phyloP scores from a whole-genome alignment of 2,797 vertebrate species.

The Picus viridis region DNA sequence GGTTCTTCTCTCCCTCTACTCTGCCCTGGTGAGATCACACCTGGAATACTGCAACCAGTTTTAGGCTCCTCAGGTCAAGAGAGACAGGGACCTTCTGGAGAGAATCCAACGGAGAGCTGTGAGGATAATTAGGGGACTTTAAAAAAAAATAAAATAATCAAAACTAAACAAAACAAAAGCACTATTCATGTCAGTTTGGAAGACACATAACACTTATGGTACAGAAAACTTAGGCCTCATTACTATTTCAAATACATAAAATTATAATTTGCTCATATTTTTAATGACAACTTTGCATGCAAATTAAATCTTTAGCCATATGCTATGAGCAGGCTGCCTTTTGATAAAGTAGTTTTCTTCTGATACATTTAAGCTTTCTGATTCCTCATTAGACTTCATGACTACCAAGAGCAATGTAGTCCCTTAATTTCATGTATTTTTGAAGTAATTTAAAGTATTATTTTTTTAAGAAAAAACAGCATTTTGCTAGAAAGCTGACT shows the following conservation, averaged over 20 bases:
- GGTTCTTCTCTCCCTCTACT: too few species aligned
- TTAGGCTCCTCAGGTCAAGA: too few species aligned
- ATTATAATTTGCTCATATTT: not conserved
- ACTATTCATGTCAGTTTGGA: not conserved
- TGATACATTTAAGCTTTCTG: not conserved
- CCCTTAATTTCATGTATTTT: not conserved
- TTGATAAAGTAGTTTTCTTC: conserved; percentile 2
- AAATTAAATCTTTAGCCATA: conserved; percentile 8
- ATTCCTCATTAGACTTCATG: not conserved
- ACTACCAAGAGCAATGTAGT: not conserved
- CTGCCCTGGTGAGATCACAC: too few species aligned
- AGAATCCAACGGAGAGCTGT: too few species aligned
- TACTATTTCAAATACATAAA: not conserved
- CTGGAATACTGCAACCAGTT: too few species aligned
- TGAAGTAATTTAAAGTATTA: too few species aligned
- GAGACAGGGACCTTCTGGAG: too few species aligned
- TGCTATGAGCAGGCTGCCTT: not conserved
- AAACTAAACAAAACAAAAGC: not conserved
- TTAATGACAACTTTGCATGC: not conserved
- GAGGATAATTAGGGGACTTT: too few species aligned
- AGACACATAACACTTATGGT: not conserved
- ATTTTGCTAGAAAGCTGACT: too few species aligned
- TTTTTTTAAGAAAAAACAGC: not conserved
- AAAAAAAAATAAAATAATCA: too few species aligned
- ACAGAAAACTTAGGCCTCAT: not conserved